Evolutionary conservation across 2,797 vertebrate genomes (phyloP).

Genomic region (Spondyliosoma cantharus): DNA sequence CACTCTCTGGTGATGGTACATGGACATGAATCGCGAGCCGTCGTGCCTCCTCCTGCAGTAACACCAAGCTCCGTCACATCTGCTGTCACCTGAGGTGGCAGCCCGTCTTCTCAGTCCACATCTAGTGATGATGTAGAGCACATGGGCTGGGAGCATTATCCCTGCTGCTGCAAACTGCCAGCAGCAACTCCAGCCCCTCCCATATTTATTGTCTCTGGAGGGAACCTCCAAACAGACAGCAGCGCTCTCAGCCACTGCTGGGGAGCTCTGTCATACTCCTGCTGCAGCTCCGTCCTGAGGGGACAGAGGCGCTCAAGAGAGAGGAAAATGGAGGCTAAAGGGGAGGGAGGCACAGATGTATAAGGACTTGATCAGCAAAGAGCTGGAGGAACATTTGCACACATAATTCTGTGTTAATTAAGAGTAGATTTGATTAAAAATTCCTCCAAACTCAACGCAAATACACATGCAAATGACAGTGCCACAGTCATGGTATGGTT

Average conservation of each 20-base stretch:
- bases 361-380: constrained; percentile 5
- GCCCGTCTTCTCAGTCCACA: constrained; percentile 9
- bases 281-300: constrained; percentile 35
- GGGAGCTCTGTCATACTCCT: constrained; percentile 18
- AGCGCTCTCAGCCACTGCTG: not conserved
- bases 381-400: not conserved
- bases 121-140: not conserved
- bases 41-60: constrained; percentile 9
- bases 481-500: too few species aligned
- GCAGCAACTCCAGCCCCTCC: constrained; percentile 8
- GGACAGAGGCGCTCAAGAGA: constrained; percentile 16
- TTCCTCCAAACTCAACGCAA: not conserved
- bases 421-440: too few species aligned
- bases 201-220: constrained; percentile 9
- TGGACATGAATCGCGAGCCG: not conserved
- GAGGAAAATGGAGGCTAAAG: constrained; percentile 14
- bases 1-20: constrained; percentile 16
- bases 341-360: not conserved
- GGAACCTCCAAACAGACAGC: constrained; percentile 28
- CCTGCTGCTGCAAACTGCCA: constrained; percentile 17
- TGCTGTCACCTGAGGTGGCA: constrained; percentile 30
- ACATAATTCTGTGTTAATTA: not conserved
- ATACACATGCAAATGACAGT: not conserved
- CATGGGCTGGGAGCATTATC: not conserved
- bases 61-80: constrained; percentile 21